Base-by-base conservation (phyloP, 2,888 invertebrate species). In the Euzetes globulus region DNA sequence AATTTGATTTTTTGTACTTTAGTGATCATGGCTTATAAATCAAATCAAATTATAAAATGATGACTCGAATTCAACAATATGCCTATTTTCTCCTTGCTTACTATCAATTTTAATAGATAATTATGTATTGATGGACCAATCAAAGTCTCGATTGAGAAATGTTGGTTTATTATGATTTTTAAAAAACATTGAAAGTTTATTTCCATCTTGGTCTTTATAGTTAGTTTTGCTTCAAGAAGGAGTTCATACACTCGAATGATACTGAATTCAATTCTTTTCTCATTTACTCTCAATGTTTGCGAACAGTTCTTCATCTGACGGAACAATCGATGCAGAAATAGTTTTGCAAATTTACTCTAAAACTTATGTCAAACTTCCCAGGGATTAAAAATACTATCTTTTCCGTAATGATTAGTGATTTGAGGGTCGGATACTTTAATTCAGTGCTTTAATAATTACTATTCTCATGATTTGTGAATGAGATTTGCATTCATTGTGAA, bases 341-440 rank as follows among this genome's bases (percentile, higher is more conserved):
- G 63, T 63, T 63, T 63, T 63, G 63, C 63, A 63, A 63, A 63
- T 63, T 63, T 63, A 37, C 63, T 63, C 63, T 33, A 7, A 27
- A 63, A 68, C 68, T 68, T 5, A 22, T 68, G 68, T 41, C 9
- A 22, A 17, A 68, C 37, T 41, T 68, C 68, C 68, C 68, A 68
- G 41, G 68, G 68, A 68, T 68, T 68, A 33, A 27, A 33, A 33
- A 63, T 33, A 63, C 29, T 13, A 17, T 58, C 58, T 58, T 22
- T 58, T 58, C 4, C 19, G 7, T 19, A 55, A 17, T 9, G 25
- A 11, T 25, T 55, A 19, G 60, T 27, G 19, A 4, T 52, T 52
- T n/a, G 52, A 52, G 5, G n/a, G n/a, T 6, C 7, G 60, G 15
- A n/a, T 52, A 9, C 52, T n/a, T 60, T 22, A 27, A 1, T 15